Base-by-base conservation (phyloP, 2,797 vertebrate species). In the Hylomyscus alleni region DNA sequence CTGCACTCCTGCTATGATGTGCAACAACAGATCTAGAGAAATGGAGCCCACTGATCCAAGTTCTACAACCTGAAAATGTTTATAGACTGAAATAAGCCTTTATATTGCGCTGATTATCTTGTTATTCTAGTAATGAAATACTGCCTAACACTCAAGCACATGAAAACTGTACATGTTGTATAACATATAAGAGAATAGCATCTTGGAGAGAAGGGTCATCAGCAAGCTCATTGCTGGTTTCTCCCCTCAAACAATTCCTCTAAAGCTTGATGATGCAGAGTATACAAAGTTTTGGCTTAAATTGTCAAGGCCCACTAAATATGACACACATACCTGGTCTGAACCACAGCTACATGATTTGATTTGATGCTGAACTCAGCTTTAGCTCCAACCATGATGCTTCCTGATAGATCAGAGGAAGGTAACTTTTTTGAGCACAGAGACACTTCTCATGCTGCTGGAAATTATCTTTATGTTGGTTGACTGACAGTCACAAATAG, bases 1-100 rank as follows among this genome's bases (percentile, higher is more conserved):
- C 34, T 40, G 6, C 3, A 50, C 17, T 81, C 8, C 0, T 13
- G 9, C 15, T 19, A 34, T 8, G 26, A 40, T 34, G 2, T 12
- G 9, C 17, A 15, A 24, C 12, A 20, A 7, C 19, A 65, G 10
- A n/a, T 37, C 26, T 37, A 67, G 15, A 81, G 5, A 9, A 8
- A 9, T 56, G 44, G 15, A 31, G 10, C 1, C n/a, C 34, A 54
- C 2, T 62, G 2, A 14, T 75, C 34, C n/a, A n/a, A 17, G 0
- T 15, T 54, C 10, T 24, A 58, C 75, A 75, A 34, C 29, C 14
- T 20, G n/a, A 50, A 90, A 44, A 89, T 13, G 0, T 44, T 31
- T 65, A 12, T 54, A 24, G 54, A 14, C 29, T 29, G 29, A 83
- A 65, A 54, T 56, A 83, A 65, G 9, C 0, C 5, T 29, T 13